Conservation (phyloP, 2,113 vertebrate genomes). For the Ptychochromis oligacanthus region DNA sequence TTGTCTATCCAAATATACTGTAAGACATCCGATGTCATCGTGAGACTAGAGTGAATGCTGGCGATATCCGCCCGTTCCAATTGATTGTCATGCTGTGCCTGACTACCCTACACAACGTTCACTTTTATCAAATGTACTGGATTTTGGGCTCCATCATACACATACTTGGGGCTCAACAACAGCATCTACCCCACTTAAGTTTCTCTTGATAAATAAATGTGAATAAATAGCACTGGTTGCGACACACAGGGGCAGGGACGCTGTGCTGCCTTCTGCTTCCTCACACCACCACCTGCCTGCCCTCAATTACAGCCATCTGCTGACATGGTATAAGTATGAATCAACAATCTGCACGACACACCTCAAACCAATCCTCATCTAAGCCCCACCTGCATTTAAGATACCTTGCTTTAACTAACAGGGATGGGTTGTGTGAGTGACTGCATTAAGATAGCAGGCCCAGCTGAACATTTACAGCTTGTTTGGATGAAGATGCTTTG, state of each 20-base stretch:
- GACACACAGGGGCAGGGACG: constrained; percentile 10
- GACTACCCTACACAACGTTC: not conserved
- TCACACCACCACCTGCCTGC: constrained; percentile 43
- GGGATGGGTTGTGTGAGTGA: not conserved
- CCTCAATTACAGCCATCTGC: constrained; percentile 28
- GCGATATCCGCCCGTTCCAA: not conserved
- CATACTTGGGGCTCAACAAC: not conserved
- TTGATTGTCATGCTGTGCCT: not conserved
- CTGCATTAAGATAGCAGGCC: not conserved
- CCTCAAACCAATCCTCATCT: constrained; percentile 11
- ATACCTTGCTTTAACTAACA: not conserved
- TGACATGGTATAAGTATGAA: constrained; percentile 24
- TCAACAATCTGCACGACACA: constrained; percentile 24
- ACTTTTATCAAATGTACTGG: not conserved
- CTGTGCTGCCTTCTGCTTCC: constrained; percentile 42
- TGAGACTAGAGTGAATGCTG: not conserved
- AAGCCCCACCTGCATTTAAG: constrained; percentile 32
- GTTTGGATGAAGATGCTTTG: not conserved
- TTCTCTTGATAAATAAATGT: constrained; percentile 18
- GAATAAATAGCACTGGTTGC: constrained; percentile 15
- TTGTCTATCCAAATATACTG: not conserved
- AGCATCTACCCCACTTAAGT: not conserved
- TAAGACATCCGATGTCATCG: not conserved
- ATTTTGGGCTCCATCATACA: not conserved
- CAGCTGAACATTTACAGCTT: not conserved